A percentile compares a stretch with the other conserved stretches of the same genome.
Evolutionary conservation across 2,888 invertebrate species (phyloP).

Genomic region (Ptychoptera contaminata): DNA sequence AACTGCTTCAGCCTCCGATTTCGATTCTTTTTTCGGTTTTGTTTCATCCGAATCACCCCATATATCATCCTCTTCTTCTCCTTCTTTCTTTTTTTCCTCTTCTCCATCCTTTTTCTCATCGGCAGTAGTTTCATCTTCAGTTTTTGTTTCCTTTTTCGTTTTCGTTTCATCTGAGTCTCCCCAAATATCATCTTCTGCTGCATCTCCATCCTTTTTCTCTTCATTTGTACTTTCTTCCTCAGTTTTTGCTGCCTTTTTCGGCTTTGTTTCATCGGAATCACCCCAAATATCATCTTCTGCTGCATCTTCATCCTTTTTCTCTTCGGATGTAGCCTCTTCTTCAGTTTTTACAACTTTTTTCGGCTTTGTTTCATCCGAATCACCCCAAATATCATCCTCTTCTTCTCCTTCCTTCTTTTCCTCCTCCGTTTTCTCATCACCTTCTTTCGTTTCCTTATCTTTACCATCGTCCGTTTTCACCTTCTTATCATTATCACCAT

Average conservation of each 20-base stretch:
- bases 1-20: neutral
- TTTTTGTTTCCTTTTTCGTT: slow-evolving; percentile 6
- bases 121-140: neutral
- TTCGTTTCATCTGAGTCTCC: slow-evolving; percentile 6
- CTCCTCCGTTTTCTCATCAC: slow-evolving; percentile 1
- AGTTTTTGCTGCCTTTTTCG: neutral
- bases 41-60: slow-evolving; percentile 2
- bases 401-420: slow-evolving; percentile 1
- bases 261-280: neutral
- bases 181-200: slow-evolving; percentile 4
- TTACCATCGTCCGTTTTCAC: too few species aligned
- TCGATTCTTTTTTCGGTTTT: slow-evolving; percentile 5
- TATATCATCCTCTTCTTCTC: slow-evolving; percentile 2
- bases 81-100: slow-evolving; percentile 4
- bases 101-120: slow-evolving; percentile 1
- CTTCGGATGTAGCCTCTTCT: neutral
- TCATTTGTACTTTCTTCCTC: neutral
- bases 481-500: too few species aligned
- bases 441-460: slow-evolving; percentile 3
- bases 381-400: neutral
- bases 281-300: neutral
- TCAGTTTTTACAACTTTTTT: slow-evolving; percentile 5
- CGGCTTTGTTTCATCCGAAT: slow-evolving; percentile 3
- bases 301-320: slow-evolving; percentile 4
- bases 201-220: neutral